Base-by-base conservation (phyloP, 2,113 vertebrate species). In the Saimiri boliviensis region DNA sequence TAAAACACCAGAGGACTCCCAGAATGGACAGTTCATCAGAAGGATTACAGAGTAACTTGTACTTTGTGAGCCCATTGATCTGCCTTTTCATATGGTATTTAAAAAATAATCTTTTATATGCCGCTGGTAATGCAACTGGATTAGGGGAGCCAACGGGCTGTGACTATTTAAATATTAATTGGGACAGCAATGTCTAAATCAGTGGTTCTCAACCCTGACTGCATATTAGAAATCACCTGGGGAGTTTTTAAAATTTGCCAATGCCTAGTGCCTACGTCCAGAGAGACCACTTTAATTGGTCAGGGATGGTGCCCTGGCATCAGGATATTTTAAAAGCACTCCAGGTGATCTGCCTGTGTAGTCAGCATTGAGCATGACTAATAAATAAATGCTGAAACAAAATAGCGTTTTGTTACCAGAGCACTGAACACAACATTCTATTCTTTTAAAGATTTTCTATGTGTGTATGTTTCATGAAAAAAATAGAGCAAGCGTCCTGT, bases 71-170 rank as follows among this genome's bases (percentile, higher is more conserved):
- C 86, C 89, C 96, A 94, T 91, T 91, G 79, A 98, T 97, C 98
- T 98, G 96, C 91, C 97, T 98, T 98, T 98, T 98, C 98, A 97
- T 93, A 97, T 95, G 87, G 96, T 90, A 95, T 96, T 98, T 95
- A 93, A 97, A 97, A 97, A 97, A 97, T 98, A 97, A 97, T 97
- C 96, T 97, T 97, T 97, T 97, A 54, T 96, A 90, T 81, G 84
- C 85, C 19, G 0, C 49, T 93, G 73, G 92, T 98, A 97, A 97
- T 95, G 90, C 96, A 93, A 56, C 92, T 95, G 96, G 96, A 96
- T 98, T 97, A 98, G 95, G 68, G 83, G 87, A 96, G 87, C 95
- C 94, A 96, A 96, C 14, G 21, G 93, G 66, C 95, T 92, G 93
- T 97, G 96, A 97, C 96, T 97, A 47, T 94, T 97, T 97, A 97